Base-by-base conservation (phyloP, 2,888 invertebrate species). In the Dicyrtoma fusca region DNA sequence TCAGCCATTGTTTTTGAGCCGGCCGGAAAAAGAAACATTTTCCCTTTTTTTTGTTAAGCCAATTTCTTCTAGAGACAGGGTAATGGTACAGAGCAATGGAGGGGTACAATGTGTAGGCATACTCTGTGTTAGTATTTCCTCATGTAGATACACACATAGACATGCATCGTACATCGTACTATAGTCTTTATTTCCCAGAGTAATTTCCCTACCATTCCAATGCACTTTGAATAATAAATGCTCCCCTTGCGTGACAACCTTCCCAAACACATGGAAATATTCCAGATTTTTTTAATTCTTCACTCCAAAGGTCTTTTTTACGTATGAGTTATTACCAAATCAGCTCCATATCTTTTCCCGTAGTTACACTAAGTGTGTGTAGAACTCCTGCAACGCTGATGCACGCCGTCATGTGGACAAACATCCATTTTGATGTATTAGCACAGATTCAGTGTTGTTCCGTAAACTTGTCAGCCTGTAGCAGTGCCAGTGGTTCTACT, bases 161-260 rank as follows among this genome's bases (percentile, higher is more conserved):
- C n/a, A n/a, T n/a, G n/a, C n/a, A n/a, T n/a, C n/a, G n/a, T n/a
- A n/a, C n/a, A 3, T 34, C 34, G 34, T 34, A 34, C 34, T 34
- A n/a, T n/a, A n/a, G n/a, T 34, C 4, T 34, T 34, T 34, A 34
- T 34, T 34, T 34, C 34, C n/a, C 34, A 34, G 8, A 34, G 34
- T 34, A 34, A 34, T 34, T 34, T 34, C 34, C 34, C 34, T 34
- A 8, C 34, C 34, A 34, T 34, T 34, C 34, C 34, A 3, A 34
- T 34, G 34, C 8, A 34, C 4, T 21, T 1, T 53, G 53, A 53
- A 53, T 53, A 53, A 53, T 53, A 53, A 53, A 62, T 62, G 34
- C 42, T 5, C 42, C 11, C 11, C 62, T 63, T 63, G 62, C 62
- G 62, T 63, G 62, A 63, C 62, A 63, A 45, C 34, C 44, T 42